Evolutionary conservation across 2,113 vertebrate species (phyloP).

Genomic region (Neomonachus schauinslandi): DNA sequence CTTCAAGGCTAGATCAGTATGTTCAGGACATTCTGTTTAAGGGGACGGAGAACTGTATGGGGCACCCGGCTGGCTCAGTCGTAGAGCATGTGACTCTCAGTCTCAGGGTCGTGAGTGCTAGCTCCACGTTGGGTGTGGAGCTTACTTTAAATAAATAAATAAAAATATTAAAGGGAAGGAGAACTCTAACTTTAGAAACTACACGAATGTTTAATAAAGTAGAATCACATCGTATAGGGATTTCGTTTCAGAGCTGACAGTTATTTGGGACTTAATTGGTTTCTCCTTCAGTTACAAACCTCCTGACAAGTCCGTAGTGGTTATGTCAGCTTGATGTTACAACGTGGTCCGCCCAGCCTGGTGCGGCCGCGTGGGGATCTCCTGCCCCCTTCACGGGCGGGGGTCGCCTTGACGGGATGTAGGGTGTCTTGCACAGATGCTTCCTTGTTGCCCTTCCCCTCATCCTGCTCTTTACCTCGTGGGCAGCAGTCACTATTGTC

Average conservation of each 20-base stretch:
- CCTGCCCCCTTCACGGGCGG: fast-evolving
- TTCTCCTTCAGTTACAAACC: neutral
- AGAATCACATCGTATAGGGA: neutral
- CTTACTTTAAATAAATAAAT: neutral
- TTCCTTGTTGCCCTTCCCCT: neutral
- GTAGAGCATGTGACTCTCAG: neutral
- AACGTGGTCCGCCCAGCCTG: neutral
- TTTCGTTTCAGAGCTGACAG: neutral
- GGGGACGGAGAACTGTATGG: neutral
- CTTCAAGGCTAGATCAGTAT: fast-evolving
- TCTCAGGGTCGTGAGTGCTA: neutral
- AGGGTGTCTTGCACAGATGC: fast-evolving
- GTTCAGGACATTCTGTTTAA: neutral
- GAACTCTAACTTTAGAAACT: neutral
- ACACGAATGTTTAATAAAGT: neutral
- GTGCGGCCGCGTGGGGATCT: fast-evolving
- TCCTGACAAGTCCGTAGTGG: neutral
- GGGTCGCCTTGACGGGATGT: fast-evolving
- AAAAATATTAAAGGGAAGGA: neutral
- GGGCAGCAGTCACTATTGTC: neutral
- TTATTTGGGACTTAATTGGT: neutral
- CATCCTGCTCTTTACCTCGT: fast-evolving
- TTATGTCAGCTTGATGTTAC: fast-evolving
- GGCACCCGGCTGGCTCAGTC: neutral
- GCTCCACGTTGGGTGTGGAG: neutral